Evolutionary conservation across 2,888 invertebrate genomes (phyloP), one percentile per base, ranked within the genome.

Genomic region (Marronus borbonicus): DNA sequence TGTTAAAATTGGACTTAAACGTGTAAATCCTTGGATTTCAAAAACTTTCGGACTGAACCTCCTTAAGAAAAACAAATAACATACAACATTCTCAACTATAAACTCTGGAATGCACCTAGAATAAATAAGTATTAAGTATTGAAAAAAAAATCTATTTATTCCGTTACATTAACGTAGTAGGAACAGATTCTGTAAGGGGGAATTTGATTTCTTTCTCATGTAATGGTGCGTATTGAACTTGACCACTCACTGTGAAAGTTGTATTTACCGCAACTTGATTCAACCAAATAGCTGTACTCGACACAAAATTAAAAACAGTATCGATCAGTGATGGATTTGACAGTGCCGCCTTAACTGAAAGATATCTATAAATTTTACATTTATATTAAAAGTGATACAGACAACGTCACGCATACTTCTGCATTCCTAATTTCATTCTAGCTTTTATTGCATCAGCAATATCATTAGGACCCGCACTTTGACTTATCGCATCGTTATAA

Each of bases 81-180:
- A 94, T 44, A 96, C 93, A 72, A 97, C 91, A 88, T 98, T 98
- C 88, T 97, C 97, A 68, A 97, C 89, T 50, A 98, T 90, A 86
- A 96, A 95, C 88, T 98, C 98, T 62, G 98, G 98, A 85, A 98
- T 92, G 86, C 94, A 96, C 85, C 94, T 94, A 87, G 76, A 49
- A 74, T 8, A 62, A 31, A 17, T 1, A 12, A 62, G 8, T 55
- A 28, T 28, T 28, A 62, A 62, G 2, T 4, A 55, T 17, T 8
- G 20, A 28, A 24, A 4, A 31, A 31, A 31, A 0, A 31, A 3
- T 3, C 5, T 31, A 5, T 62, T 28, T 62, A 17, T 44, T 44
- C 31, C 81, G 82, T 85, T 87, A 94, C 94, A 92, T 93, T 74
- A 95, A 87, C 2, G 93, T 94, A 69, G 92, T 91, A 1, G 95